These are phyloP conservation scores for Littorina saxatilis DNA, from an alignment of 1,140 invertebrate species.

Conservation along the genomic window DNA sequence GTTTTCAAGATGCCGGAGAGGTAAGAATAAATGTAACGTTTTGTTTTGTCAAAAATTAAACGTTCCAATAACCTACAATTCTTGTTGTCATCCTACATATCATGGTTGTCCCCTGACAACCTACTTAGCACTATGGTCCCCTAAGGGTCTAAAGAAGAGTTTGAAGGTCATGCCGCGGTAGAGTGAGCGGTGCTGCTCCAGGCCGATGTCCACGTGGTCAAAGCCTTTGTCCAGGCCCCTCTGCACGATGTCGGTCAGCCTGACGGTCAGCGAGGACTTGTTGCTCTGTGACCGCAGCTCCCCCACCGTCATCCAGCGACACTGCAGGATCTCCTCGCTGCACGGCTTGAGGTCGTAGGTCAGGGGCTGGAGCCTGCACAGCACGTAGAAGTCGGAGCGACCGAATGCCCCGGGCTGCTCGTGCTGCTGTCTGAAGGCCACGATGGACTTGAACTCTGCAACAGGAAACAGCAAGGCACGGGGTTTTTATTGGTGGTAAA, in stretches of 20 bases:
- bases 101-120: no score
- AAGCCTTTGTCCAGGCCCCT: slow-evolving; percentile 64
- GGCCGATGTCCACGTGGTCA: slow-evolving; percentile 62
- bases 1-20: no score
- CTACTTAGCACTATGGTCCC: neutral
- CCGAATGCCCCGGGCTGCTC: slow-evolving; percentile 81
- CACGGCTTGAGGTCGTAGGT: slow-evolving; percentile 82
- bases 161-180: slow-evolving; percentile 64
- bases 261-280: slow-evolving; percentile 54
- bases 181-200: slow-evolving; percentile 60
- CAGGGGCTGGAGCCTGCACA: slow-evolving; percentile 84
- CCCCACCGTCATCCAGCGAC: slow-evolving; percentile 84
- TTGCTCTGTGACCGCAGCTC: slow-evolving; percentile 49
- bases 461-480: slow-evolving; percentile 34
- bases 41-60: no score
- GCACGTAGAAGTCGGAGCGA: slow-evolving; percentile 90
- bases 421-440: slow-evolving; percentile 85
- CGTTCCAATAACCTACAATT: no score
- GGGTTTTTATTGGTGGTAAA: neutral
- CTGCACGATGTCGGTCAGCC: slow-evolving; percentile 56
- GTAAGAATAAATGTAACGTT: no score
- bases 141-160: slow-evolving; percentile 56
- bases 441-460: slow-evolving; percentile 83
- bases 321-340: slow-evolving; percentile 85
- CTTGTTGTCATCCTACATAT: no score